These are phyloP conservation scores for Etheostoma cragini DNA, from an alignment of 2,113 vertebrate genomes.

Conservation along the genomic window DNA sequence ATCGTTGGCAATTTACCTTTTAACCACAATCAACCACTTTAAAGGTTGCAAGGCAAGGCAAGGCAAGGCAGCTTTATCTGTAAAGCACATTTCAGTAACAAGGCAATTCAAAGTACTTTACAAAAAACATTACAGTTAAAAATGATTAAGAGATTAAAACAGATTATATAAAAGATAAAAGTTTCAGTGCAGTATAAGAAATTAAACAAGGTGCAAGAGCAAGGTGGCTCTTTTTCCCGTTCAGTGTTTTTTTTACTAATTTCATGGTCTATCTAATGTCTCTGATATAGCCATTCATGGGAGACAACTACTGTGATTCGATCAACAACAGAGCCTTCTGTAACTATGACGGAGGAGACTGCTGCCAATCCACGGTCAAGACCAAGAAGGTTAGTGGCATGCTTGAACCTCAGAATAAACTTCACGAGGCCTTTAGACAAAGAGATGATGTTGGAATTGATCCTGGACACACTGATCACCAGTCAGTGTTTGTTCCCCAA, in stretches of 20 bases:
- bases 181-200: too few species aligned
- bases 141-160: too few species aligned
- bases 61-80: too few species aligned
- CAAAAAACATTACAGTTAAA: too few species aligned
- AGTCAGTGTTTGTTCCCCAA: constrained; percentile 17
- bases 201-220: too few species aligned
- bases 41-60: background rate
- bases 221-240: background rate
- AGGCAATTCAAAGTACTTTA: too few species aligned
- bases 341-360: constrained; percentile 97
- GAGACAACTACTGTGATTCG: constrained; percentile 98
- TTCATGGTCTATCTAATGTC: constrained; percentile 9
- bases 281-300: constrained; percentile 90
- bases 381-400: constrained; percentile 92
- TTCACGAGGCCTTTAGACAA: background rate
- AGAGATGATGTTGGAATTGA: constrained; percentile 6
- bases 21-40: constrained; percentile 2
- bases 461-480: constrained; percentile 28
- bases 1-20: background rate
- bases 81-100: too few species aligned
- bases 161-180: too few species aligned
- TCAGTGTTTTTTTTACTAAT: constrained; percentile 9
- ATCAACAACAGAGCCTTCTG: constrained; percentile 99
- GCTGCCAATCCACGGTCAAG: constrained; percentile 97
- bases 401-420: background rate